Base-by-base conservation (phyloP, 2,888 invertebrate species). In the Eurois occulta region DNA sequence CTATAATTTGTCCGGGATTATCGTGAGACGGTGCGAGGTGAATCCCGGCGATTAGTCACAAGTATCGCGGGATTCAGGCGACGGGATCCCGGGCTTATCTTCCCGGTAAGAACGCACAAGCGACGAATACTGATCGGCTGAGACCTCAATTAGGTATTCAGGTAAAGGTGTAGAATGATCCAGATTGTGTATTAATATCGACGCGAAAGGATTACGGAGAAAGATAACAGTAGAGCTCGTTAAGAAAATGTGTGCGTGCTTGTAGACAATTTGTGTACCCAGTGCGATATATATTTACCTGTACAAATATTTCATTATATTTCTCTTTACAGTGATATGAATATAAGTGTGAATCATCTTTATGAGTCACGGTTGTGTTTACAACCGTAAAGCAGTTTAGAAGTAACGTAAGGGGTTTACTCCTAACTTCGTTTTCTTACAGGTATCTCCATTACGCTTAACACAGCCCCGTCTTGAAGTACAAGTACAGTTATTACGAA, bases 11-110 rank as follows among this genome's bases (percentile, higher is more conserved):
- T 93, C 93, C 94, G 91, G 95, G 96, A 96, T 96, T 96, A 96
- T 94, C 95, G 92, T 92, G 94, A 94, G 95, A 94, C 95, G 95
- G 93, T 90, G 92, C 92, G 93, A 92, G 92, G 91, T 91, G 94
- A 95, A 96, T 95, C 96, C 96, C 91, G 89, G 92, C 96, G 96
- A 96, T 96, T 96, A 96, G 96, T 96, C 95, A 95, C 95, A 95
- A 96, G 95, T 94, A 95, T 95, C 95, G 94, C 95, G 93, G 92
- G 94, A 87, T 88, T 86, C 88, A 88, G 86, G 86, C 88, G 81
- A 89, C 95, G 94, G 91, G 93, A 94, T 90, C 89, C 89, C 86
- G 79, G 84, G 87, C 87, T 88, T 88, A 88, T 88, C 89, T 88
- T 75, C 65, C 72, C 78, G 68, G 87, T 77, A 88, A 89, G 91